A percentile compares a stretch with the other conserved stretches of the same genome.
phyloP scores from a whole-genome alignment of 2,113 vertebrate species.

The Tor tambroides region DNA sequence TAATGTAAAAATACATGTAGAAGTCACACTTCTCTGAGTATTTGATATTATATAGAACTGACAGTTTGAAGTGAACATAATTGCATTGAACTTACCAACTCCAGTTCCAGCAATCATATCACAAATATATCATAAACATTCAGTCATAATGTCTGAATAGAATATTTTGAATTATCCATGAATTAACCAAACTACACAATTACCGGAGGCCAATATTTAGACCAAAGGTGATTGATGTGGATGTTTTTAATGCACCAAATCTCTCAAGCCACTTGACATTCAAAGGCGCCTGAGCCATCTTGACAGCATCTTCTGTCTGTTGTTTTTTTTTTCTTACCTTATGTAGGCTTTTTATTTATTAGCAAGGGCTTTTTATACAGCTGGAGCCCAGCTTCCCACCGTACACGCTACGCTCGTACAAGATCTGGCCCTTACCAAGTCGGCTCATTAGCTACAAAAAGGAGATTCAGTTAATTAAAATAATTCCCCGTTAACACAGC shows the following conservation, averaged over 20 bases:
- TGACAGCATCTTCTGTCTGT: neutral
- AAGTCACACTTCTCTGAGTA: neutral
- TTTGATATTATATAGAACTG: neutral
- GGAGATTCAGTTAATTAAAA: conserved; percentile 73
- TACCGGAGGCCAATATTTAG: neutral
- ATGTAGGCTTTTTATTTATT: conserved; percentile 21
- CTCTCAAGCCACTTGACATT: conserved; percentile 30
- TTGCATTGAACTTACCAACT: neutral
- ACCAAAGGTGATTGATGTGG: neutral
- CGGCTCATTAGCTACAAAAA: conserved; percentile 72
- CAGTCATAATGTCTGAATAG: neutral
- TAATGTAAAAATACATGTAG: neutral
- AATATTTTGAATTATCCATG: neutral
- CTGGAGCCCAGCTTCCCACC: conserved; percentile 8
- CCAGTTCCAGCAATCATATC: neutral
- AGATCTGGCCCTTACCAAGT: conserved; percentile 62
- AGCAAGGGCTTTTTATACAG: neutral
- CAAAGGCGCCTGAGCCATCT: conserved; percentile 27
- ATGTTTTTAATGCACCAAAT: conserved; percentile 10
- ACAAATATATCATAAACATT: neutral
- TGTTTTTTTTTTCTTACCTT: neutral
- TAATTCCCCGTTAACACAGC: conserved; percentile 68
- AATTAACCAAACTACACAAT: neutral
- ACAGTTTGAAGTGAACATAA: neutral
- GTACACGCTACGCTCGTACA: neutral